Conservation (phyloP, 2,888 invertebrate species). For the Entomobrya multifasciata region DNA sequence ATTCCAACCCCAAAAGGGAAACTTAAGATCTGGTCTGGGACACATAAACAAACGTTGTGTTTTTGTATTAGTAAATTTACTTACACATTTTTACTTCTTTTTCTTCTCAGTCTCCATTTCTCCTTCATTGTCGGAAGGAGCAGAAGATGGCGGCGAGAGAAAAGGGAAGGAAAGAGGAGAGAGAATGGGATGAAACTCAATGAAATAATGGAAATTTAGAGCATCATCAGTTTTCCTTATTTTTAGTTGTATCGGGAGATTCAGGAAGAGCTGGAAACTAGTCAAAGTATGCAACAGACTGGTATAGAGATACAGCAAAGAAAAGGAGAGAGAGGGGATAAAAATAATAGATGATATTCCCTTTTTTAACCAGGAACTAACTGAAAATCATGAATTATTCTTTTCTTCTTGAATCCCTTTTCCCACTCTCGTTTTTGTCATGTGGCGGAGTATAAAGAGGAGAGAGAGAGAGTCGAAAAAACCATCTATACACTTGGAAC, state of each 20-base stretch:
- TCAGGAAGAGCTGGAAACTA: constrained; percentile 7
- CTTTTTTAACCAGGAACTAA: constrained; percentile 64
- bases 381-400: constrained; percentile 75
- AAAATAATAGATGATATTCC: constrained; percentile 72
- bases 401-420: constrained; percentile 60
- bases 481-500: neutral
- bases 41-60: constrained; percentile 63
- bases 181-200: constrained; percentile 66
- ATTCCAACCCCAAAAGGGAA: constrained; percentile 8
- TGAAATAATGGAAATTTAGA: constrained; percentile 76
- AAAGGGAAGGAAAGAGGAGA: constrained; percentile 43
- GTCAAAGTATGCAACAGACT: constrained; percentile 46
- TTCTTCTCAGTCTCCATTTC: neutral
- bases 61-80: constrained; percentile 52
- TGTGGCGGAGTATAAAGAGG: neutral
- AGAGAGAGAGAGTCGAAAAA: neutral
- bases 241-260: constrained; percentile 55
- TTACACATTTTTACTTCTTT: neutral
- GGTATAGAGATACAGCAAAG: neutral
- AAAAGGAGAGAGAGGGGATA: constrained; percentile 59
- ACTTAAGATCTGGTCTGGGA: constrained; percentile 53
- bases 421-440: constrained; percentile 37
- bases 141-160: constrained; percentile 42
- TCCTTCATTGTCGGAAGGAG: constrained; percentile 45
- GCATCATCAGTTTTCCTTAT: constrained; percentile 75